phyloP scores from a whole-genome alignment of 2,888 invertebrate species.

The Ceramica pisi region DNA sequence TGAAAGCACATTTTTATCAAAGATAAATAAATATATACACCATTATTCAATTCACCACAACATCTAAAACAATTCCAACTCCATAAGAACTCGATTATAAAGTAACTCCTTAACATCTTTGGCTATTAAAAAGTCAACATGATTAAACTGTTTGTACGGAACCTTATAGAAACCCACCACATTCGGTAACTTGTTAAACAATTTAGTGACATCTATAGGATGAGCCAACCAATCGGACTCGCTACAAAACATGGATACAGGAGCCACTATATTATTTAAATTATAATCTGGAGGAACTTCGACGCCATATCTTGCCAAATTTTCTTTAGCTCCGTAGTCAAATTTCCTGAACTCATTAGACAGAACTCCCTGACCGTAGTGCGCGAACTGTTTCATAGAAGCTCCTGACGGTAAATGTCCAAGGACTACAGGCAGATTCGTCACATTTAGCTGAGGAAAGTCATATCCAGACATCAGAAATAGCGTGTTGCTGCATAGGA shows the following conservation, averaged over 20 bases:
- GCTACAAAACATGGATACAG: slow-evolving; percentile 80
- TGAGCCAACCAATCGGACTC: slow-evolving; percentile 92
- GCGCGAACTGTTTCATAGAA: slow-evolving; percentile 87
- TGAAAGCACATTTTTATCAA: neutral
- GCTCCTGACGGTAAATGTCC: slow-evolving; percentile 90
- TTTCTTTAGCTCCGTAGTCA: slow-evolving; percentile 77
- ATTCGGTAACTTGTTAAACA: slow-evolving; percentile 88
- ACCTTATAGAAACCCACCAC: slow-evolving; percentile 90
- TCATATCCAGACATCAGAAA: slow-evolving; percentile 91
- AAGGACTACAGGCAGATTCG: slow-evolving; percentile 90
- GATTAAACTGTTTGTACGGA: slow-evolving; percentile 85
- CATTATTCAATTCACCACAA: neutral
- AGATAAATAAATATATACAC: neutral
- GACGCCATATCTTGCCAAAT: slow-evolving; percentile 75
- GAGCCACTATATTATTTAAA: slow-evolving; percentile 74
- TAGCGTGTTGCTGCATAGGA: slow-evolving; percentile 91
- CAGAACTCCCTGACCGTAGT: slow-evolving; percentile 88
- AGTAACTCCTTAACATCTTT: slow-evolving; percentile 79
- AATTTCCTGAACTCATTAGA: slow-evolving; percentile 77
- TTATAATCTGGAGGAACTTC: slow-evolving; percentile 76
- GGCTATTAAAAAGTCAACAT: slow-evolving; percentile 81
- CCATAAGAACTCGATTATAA: slow-evolving; percentile 66
- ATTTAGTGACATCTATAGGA: slow-evolving; percentile 88
- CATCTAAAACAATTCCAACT: slow-evolving; percentile 47
- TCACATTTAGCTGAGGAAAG: slow-evolving; percentile 90